Percentiles rank a stretch among this genome's conserved stretches.
Evolutionary conservation across 2,113 vertebrate species (phyloP).

Genomic region (Electrona antarctica): DNA sequence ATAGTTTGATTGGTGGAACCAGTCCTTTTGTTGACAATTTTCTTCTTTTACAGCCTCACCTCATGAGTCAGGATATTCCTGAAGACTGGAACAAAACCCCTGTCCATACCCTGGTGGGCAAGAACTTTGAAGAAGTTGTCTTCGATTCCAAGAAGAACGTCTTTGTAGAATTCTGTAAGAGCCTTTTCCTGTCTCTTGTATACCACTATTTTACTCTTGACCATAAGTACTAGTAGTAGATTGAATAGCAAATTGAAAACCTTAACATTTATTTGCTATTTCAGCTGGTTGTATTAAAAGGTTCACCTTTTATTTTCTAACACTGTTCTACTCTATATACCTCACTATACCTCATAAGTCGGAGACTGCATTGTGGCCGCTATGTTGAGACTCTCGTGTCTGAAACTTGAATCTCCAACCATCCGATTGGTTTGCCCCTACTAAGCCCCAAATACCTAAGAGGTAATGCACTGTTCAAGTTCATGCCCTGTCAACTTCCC

Average conservation of each 20-base stretch:
- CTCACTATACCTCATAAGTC: not conserved
- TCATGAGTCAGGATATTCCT: conserved; percentile 97
- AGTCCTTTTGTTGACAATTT: not conserved
- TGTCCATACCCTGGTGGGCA: conserved; percentile 92
- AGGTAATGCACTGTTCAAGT: not conserved
- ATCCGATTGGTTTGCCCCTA: not conserved
- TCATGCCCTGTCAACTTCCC: not conserved
- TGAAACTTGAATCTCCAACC: conserved; percentile 37
- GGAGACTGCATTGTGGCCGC: not conserved
- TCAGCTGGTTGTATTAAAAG: not conserved
- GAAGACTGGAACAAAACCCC: conserved; percentile 95
- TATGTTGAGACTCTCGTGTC: not conserved
- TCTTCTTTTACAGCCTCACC: conserved; percentile 83
- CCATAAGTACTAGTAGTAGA: not conserved
- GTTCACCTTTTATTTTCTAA: conserved; percentile 10
- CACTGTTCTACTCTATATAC: not conserved
- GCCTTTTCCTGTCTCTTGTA: not conserved
- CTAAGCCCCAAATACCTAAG: conserved; percentile 27
- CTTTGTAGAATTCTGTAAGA: conserved; percentile 97
- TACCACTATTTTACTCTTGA: not conserved
- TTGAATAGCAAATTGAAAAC: not conserved
- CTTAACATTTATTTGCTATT: not conserved
- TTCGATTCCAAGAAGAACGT: conserved; percentile 91
- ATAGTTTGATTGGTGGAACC: too few species aligned
- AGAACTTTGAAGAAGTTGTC: conserved; percentile 94